Evolutionary conservation across 2,888 invertebrate genomes (phyloP).

Genomic region (Matsumyia berberina): DNA sequence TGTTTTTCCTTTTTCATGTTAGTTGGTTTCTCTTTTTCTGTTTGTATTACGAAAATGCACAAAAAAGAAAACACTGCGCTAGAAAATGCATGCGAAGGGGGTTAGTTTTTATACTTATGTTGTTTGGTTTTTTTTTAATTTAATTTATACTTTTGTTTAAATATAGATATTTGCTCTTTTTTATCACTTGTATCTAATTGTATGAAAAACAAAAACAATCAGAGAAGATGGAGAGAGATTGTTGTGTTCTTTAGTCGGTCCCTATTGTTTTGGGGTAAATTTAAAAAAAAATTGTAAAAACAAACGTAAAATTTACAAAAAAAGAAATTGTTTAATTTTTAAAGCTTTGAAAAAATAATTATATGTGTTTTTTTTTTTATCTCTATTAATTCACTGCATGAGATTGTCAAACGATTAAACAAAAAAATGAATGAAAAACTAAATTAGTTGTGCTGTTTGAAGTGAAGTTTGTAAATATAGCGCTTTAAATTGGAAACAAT

Average conservation of each 20-base stretch:
- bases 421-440: neutral
- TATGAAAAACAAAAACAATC: slow-evolving; percentile 11
- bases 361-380: slow-evolving; percentile 13
- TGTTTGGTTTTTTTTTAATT: slow-evolving; percentile 25
- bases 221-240: neutral
- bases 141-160: slow-evolving; percentile 17
- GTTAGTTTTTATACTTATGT: slow-evolving; percentile 26
- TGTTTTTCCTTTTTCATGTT: slow-evolving; percentile 1
- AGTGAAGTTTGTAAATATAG: slow-evolving; percentile 38
- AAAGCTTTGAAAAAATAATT: slow-evolving; percentile 43
- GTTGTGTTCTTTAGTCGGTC: neutral
- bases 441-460: slow-evolving; percentile 37
- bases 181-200: slow-evolving; percentile 35
- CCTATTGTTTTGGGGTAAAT: slow-evolving; percentile 3
- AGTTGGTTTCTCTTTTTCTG: slow-evolving; percentile 19
- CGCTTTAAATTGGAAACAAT: slow-evolving; percentile 17
- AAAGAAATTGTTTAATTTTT: neutral
- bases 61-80: slow-evolving; percentile 47
- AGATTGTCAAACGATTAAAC: slow-evolving; percentile 17
- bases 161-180: slow-evolving; percentile 28
- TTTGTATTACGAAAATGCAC: slow-evolving; percentile 37
- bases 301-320: slow-evolving; percentile 30
- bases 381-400: slow-evolving; percentile 63
- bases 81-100: slow-evolving; percentile 75
- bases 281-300: slow-evolving; percentile 17